Evolutionary conservation across 1,140 invertebrate genomes (phyloP).

Genomic region (Brachionus koreanus): DNA sequence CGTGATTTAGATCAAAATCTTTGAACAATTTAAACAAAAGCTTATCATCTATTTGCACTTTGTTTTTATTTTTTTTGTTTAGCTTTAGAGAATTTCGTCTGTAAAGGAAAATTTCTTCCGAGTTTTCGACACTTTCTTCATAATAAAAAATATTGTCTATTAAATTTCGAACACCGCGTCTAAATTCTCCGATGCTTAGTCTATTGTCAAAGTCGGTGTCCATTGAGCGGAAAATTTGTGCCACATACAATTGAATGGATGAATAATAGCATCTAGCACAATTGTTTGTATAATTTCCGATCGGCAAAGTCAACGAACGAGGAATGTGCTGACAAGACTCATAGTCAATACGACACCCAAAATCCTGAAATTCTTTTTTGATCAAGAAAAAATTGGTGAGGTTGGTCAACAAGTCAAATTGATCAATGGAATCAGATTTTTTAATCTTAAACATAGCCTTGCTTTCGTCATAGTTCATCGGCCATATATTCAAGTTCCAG

Average conservation of each 20-base stretch:
- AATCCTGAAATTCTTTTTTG: slow-evolving; percentile 29
- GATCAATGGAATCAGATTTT: background rate
- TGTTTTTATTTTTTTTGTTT: background rate
- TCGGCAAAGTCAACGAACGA: background rate
- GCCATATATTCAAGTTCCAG: background rate
- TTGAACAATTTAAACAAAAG: background rate
- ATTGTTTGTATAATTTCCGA: background rate
- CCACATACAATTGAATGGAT: slow-evolving; percentile 20
- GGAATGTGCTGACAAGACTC: background rate
- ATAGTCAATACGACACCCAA: background rate
- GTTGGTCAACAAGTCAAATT: background rate
- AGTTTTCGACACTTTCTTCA: background rate
- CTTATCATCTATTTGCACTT: slow-evolving; percentile 13
- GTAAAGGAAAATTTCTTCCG: background rate
- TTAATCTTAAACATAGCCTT: background rate
- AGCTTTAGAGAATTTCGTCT: background rate
- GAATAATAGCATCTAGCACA: background rate
- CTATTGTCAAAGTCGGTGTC: slow-evolving; percentile 8
- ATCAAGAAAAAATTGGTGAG: slow-evolving; percentile 8
- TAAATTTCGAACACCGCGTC: background rate
- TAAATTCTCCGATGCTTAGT: background rate
- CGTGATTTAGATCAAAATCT: background rate
- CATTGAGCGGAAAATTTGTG: slow-evolving; percentile 15
- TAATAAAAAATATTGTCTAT: background rate
- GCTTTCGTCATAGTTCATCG: background rate